phyloP scores from a whole-genome alignment of 2,113 vertebrate species.

The Sigmodon hispidus region DNA sequence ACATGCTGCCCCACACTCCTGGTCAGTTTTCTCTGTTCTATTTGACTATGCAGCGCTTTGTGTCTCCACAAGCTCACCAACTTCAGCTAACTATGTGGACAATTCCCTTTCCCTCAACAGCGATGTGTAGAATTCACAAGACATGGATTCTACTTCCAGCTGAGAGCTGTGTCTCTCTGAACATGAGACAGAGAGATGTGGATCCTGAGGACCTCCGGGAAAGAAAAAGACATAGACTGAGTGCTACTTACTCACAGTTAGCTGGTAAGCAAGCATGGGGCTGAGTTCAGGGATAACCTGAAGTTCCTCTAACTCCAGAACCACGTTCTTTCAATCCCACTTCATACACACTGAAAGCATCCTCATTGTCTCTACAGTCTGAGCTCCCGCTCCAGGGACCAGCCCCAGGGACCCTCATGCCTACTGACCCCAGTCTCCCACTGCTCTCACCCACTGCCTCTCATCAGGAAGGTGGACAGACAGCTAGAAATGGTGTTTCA shows the following conservation, averaged over 20 bases:
- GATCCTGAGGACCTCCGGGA: fast-evolving
- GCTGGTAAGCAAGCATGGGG: not conserved
- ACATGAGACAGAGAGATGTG: not conserved
- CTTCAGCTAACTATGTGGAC: slow-evolving; percentile 26
- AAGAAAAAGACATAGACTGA: not conserved
- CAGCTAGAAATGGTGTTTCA: not conserved
- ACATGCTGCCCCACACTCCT: not conserved
- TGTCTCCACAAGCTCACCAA: slow-evolving; percentile 1
- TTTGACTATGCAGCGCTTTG: not conserved
- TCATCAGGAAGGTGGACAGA: not conserved
- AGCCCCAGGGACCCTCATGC: not conserved
- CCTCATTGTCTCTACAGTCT: not conserved
- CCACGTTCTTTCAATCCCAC: not conserved
- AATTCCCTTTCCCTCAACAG: not conserved
- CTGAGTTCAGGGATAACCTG: not conserved
- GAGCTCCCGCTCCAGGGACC: not conserved
- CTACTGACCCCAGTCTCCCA: not conserved
- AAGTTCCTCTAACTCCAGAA: not conserved
- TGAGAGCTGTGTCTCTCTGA: not conserved
- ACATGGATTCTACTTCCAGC: not conserved
- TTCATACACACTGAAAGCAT: fast-evolving
- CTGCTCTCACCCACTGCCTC: not conserved
- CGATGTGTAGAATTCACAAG: not conserved
- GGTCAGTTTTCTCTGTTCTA: not conserved
- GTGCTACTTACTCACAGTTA: not conserved